phyloP scores from a whole-genome alignment of 2,888 invertebrate species.

The Leucania comma region DNA sequence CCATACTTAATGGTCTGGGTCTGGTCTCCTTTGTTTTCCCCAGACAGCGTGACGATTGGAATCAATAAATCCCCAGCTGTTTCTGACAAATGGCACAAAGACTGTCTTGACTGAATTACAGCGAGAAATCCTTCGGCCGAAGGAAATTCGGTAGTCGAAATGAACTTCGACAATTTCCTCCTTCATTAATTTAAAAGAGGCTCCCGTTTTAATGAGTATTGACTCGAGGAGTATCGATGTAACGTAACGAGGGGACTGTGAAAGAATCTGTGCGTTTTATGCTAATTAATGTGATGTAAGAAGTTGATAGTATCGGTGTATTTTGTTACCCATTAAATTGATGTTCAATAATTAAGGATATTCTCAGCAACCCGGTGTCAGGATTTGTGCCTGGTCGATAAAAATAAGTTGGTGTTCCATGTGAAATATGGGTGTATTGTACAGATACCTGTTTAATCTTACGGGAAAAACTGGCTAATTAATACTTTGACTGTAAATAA shows the following conservation, averaged over 20 bases:
- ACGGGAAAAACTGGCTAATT: not conserved
- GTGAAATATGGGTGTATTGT: not conserved
- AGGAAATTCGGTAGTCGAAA: conserved; percentile 48
- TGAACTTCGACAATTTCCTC: conserved; percentile 43
- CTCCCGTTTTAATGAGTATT: conserved; percentile 56
- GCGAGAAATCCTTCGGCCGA: conserved; percentile 45
- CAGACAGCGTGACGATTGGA: conserved; percentile 47
- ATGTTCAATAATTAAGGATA: not conserved
- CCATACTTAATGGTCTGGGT: conserved; percentile 5
- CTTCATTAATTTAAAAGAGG: conserved; percentile 47
- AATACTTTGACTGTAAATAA: too few species aligned
- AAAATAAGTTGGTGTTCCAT: not conserved
- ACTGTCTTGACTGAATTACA: conserved; percentile 54
- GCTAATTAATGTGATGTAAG: conserved; percentile 17
- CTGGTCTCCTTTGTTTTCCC: conserved; percentile 40
- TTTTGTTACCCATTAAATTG: conserved; percentile 16
- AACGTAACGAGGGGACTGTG: conserved; percentile 3
- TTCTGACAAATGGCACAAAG: conserved; percentile 65
- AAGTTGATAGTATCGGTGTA: not conserved
- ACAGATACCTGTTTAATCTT: not conserved
- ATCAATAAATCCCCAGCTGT: conserved; percentile 66
- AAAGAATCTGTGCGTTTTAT: conserved; percentile 14
- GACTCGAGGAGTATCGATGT: conserved; percentile 22
- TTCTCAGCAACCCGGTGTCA: not conserved
- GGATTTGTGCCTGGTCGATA: not conserved